A percentile compares a stretch with the other conserved stretches of the same genome.
Evolutionary conservation across 1,140 invertebrate genomes (phyloP).

Genomic region (Bradynema listronoti): DNA sequence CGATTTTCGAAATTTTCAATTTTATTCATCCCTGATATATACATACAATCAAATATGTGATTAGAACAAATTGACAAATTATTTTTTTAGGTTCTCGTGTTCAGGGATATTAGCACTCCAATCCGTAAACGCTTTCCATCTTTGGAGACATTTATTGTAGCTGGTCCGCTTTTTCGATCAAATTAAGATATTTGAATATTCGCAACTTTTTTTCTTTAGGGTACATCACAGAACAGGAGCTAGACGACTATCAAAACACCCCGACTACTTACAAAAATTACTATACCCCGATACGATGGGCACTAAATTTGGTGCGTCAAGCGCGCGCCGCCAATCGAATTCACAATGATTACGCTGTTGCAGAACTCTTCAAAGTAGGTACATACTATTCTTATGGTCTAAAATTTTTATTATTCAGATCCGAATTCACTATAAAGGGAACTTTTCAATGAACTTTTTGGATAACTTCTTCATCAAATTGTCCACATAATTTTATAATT

Average conservation of each 20-base stretch:
- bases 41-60: no score
- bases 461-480: not conserved
- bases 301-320: slow-evolving; percentile 23
- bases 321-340: slow-evolving; percentile 1
- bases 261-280: slow-evolving; percentile 37
- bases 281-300: slow-evolving; percentile 55
- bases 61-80: no score
- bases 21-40: no score
- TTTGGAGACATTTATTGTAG: slow-evolving; percentile 48
- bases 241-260: slow-evolving; percentile 18
- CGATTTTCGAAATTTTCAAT: no score
- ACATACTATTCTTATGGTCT: not conserved
- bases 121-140: slow-evolving; percentile 51
- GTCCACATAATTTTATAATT: slow-evolving; percentile 44
- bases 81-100: slow-evolving; percentile 34
- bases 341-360: not conserved
- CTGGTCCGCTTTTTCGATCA: slow-evolving; percentile 15
- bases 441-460: slow-evolving; percentile 3
- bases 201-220: slow-evolving; percentile 38
- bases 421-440: not conserved
- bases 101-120: slow-evolving; percentile 47
- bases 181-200: not conserved
- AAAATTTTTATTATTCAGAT: not conserved
- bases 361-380: slow-evolving; percentile 1
- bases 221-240: slow-evolving; percentile 34